phyloP scores from a whole-genome alignment of 2,113 vertebrate genomes.

The Recurvirostra avosetta region DNA sequence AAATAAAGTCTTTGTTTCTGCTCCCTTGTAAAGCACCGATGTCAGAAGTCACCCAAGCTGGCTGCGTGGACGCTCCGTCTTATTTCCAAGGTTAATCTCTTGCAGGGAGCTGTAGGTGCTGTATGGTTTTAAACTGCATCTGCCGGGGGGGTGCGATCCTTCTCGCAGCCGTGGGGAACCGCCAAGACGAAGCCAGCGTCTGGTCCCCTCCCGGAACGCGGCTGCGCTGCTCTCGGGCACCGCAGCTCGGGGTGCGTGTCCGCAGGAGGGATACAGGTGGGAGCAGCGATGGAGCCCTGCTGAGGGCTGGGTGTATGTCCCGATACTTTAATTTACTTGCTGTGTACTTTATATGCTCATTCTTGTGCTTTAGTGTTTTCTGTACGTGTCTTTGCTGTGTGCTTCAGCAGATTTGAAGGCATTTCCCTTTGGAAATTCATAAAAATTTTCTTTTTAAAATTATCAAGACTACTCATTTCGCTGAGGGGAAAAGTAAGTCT shows the following conservation, averaged over 20 bases:
- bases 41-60: rapidly evolving
- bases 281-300: background rate
- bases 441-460: background rate
- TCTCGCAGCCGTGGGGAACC: background rate
- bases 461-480: background rate
- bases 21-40: background rate
- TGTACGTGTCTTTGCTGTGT: rapidly evolving
- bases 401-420: background rate
- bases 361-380: rapidly evolving
- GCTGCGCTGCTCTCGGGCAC: background rate
- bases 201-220: background rate
- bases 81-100: rapidly evolving
- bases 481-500: background rate
- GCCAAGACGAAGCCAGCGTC: background rate
- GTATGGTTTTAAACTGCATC: no score
- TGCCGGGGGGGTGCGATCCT: background rate
- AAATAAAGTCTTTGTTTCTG: background rate
- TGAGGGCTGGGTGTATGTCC: background rate
- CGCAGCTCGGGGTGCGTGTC: background rate
- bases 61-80: rapidly evolving
- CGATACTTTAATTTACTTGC: rapidly evolving
- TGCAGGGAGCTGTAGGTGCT: background rate
- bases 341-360: background rate
- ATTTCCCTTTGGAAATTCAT: background rate
- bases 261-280: background rate